Conservation (phyloP, 2,113 vertebrate species). For the Stercorarius parasiticus region DNA sequence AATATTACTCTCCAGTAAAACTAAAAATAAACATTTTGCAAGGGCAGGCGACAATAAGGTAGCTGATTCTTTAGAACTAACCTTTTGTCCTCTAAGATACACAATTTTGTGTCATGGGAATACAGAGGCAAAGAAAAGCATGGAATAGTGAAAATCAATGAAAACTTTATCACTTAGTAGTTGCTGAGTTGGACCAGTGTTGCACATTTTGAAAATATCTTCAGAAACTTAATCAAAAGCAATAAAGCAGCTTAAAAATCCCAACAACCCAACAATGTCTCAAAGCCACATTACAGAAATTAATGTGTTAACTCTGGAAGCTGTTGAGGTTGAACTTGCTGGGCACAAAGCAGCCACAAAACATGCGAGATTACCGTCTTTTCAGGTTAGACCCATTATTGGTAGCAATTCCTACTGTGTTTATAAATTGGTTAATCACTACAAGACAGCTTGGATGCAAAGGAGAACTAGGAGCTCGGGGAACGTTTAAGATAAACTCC, state of each 20-base stretch:
- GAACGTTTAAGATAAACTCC: not conserved
- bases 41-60: not conserved
- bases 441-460: not conserved
- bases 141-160: not conserved
- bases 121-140: not conserved
- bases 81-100: not conserved
- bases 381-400: not conserved
- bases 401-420: not conserved
- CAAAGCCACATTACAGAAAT: not conserved
- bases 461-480: not conserved
- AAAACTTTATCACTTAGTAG: not conserved
- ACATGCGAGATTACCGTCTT: not conserved
- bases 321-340: not conserved
- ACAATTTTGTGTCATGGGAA: not conserved
- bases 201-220: not conserved
- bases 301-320: not conserved
- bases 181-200: not conserved
- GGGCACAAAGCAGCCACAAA: not conserved
- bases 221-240: not conserved
- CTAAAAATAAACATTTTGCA: not conserved
- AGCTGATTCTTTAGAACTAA: not conserved
- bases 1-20: not conserved
- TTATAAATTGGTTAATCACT: constrained; percentile 3
- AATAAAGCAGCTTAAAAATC: not conserved
- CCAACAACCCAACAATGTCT: not conserved